Evolutionary conservation across 2,113 vertebrate species (phyloP).

Genomic region (Clupea harengus): DNA sequence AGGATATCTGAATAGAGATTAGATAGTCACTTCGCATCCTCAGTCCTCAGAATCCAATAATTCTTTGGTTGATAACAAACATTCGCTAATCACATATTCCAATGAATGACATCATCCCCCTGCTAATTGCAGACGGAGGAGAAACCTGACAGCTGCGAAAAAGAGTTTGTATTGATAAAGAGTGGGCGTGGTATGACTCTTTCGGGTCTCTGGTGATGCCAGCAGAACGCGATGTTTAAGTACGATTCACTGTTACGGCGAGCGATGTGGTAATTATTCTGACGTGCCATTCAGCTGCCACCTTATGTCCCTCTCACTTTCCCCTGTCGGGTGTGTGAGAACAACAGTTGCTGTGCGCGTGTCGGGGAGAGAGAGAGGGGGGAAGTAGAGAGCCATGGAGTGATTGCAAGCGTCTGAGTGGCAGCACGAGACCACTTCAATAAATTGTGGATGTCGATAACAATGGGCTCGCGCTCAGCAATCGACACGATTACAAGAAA

Average conservation of each 20-base stretch:
- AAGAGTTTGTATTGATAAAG: not conserved
- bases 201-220: not conserved
- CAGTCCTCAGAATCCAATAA: constrained; percentile 44
- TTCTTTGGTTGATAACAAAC: constrained; percentile 35
- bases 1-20: too few species aligned
- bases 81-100: constrained; percentile 51
- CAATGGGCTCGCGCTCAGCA: constrained; percentile 37
- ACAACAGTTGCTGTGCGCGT: not conserved
- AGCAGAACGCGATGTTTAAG: constrained; percentile 25
- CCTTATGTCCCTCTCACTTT: constrained; percentile 21
- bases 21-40: not conserved
- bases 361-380: not conserved
- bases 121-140: not conserved
- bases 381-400: not conserved
- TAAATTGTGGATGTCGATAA: constrained; percentile 35
- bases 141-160: not conserved
- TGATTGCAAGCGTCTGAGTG: not conserved
- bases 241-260: not conserved
- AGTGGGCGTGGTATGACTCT: not conserved
- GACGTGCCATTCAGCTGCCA: constrained; percentile 20
- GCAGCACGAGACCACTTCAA: constrained; percentile 22
- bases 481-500: constrained; percentile 25
- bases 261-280: not conserved
- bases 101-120: constrained; percentile 45
- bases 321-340: constrained; percentile 2